phyloP scores from a whole-genome alignment of 2,797 vertebrate species.

The Cynopterus sphinx region DNA sequence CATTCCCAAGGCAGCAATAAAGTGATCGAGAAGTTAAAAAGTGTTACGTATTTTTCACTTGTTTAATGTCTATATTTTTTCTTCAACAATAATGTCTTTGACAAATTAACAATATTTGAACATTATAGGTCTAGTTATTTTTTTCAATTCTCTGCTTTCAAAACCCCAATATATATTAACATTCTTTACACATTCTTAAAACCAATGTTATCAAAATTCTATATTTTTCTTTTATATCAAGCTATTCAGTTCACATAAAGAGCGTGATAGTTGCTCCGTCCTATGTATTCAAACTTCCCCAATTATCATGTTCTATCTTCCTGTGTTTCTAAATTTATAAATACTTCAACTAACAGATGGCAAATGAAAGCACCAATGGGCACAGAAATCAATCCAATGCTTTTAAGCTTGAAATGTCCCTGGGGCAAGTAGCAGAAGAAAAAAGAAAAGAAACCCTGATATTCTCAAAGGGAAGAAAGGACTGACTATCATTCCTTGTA shows the following conservation, averaged over 20 bases:
- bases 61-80: background rate
- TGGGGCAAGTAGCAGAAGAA: constrained; percentile 46
- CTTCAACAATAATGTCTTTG: background rate
- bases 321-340: constrained; percentile 55
- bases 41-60: background rate
- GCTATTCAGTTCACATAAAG: background rate
- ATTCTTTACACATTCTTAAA: background rate
- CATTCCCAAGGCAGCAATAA: background rate
- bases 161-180: background rate
- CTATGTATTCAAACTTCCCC: background rate
- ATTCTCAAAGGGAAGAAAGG: constrained; percentile 41
- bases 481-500: background rate
- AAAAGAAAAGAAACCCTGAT: background rate
- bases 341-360: constrained; percentile 65
- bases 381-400: constrained; percentile 62
- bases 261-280: background rate
- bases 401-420: constrained; percentile 61
- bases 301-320: background rate
- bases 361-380: constrained; percentile 61
- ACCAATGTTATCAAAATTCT: background rate
- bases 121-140: background rate
- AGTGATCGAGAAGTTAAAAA: background rate
- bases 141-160: background rate
- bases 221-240: background rate
- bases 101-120: constrained; percentile 8